Evolutionary conservation across 2,888 invertebrate genomes (phyloP).

Genomic region (Poecilobothrus nobilitatus): DNA sequence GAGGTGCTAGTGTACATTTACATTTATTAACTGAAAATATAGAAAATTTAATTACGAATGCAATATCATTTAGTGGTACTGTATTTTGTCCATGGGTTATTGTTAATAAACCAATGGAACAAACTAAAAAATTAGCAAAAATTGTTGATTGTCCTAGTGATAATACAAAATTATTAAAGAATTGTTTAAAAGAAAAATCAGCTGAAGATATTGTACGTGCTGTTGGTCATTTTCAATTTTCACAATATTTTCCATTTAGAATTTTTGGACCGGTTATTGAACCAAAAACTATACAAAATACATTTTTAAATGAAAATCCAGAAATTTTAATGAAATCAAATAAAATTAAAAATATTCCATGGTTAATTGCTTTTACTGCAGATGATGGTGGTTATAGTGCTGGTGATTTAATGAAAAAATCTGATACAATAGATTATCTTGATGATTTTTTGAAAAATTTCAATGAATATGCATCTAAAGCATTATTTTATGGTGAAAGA

Average conservation of each 20-base stretch:
- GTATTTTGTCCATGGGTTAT: constrained; percentile 56
- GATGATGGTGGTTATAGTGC: constrained; percentile 69
- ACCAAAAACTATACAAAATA: constrained; percentile 42
- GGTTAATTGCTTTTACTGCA: constrained; percentile 58
- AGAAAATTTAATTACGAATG: constrained; percentile 22
- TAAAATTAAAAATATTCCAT: constrained; percentile 56
- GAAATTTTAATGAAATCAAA: constrained; percentile 53
- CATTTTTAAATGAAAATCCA: constrained; percentile 60
- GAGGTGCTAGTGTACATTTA: constrained; percentile 65
- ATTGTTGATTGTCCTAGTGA: constrained; percentile 55
- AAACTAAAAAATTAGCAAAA: constrained; percentile 52
- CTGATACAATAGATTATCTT: constrained; percentile 43
- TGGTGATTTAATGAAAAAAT: constrained; percentile 43
- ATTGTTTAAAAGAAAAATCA: constrained; percentile 56
- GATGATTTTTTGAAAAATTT: constrained; percentile 17
- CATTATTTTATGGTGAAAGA: constrained; percentile 56
- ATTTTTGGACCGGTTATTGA: constrained; percentile 68
- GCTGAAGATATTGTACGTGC: constrained; percentile 53
- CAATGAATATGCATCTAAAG: constrained; percentile 47
- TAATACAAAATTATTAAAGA: constrained; percentile 49
- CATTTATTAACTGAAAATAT: constrained; percentile 55
- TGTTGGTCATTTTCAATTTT: constrained; percentile 37
- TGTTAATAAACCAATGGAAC: constrained; percentile 50
- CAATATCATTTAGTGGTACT: constrained; percentile 57
- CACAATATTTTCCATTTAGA: constrained; percentile 58